Conservation (phyloP, 2,888 invertebrate genomes). For the Callyntrura sp. region DNA sequence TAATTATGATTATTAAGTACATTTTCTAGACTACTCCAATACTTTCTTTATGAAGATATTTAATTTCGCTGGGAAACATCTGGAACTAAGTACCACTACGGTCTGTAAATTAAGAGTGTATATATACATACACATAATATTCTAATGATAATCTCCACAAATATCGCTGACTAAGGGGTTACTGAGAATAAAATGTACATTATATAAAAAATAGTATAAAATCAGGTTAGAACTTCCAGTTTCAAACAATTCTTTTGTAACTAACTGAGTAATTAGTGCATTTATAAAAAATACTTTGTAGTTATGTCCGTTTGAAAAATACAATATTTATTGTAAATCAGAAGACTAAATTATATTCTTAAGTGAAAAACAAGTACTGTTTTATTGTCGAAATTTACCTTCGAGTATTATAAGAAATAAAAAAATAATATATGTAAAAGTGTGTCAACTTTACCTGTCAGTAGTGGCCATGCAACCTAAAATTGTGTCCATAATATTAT, state of each 20-base stretch:
- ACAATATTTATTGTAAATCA: conserved; percentile 38
- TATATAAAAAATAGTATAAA: neutral
- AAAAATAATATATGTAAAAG: neutral
- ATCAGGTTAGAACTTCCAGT: neutral
- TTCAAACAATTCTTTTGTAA: conserved; percentile 35
- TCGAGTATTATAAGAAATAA: neutral
- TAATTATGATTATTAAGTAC: neutral
- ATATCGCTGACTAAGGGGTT: neutral
- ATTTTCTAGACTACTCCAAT: conserved; percentile 29
- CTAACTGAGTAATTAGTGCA: neutral
- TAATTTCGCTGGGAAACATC: conserved; percentile 11
- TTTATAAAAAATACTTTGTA: neutral
- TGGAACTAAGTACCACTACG: conserved; percentile 22
- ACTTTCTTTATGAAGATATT: conserved; percentile 15
- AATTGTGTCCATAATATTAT: neutral
- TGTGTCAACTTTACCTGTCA: conserved; percentile 44
- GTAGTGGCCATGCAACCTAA: conserved; percentile 27
- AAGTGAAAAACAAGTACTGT: conserved; percentile 7
- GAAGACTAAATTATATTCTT: conserved; percentile 52
- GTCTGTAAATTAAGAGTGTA: conserved; percentile 14
- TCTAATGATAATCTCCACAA: neutral
- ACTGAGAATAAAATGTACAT: neutral
- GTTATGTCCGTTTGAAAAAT: conserved; percentile 7
- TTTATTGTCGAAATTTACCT: conserved; percentile 43
- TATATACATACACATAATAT: conserved; percentile 1